A percentile compares a stretch with the other conserved stretches of the same genome.
These are phyloP conservation scores for Gambelia wislizenii DNA, from an alignment of 2,797 vertebrate genomes.

Conservation along the genomic window DNA sequence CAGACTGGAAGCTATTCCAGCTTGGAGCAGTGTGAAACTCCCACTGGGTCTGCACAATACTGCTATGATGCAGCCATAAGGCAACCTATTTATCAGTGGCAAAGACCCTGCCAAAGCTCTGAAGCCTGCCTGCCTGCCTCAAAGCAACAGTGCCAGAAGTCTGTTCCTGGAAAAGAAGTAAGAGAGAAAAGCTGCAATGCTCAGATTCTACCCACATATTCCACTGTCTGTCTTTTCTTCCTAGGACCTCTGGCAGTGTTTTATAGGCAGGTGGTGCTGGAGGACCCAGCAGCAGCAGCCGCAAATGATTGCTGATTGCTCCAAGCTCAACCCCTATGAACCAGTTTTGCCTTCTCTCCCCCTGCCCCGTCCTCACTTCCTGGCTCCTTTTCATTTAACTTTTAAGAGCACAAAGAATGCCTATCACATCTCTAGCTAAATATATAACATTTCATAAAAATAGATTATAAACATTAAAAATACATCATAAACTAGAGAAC, in stretches of 20 bases:
- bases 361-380: no score
- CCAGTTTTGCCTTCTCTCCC: background rate
- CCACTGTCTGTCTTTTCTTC: background rate
- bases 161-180: background rate
- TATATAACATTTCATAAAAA: background rate
- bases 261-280: background rate
- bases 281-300: background rate
- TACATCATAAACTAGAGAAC: background rate
- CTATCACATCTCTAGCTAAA: background rate
- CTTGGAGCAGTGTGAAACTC: constrained; percentile 6
- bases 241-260: background rate
- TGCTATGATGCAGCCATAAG: background rate
- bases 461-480: constrained; percentile 5
- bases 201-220: background rate
- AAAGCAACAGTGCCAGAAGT: background rate
- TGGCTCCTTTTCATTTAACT: background rate
- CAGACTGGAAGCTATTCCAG: background rate
- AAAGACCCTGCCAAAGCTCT: constrained; percentile 18
- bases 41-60: constrained; percentile 6
- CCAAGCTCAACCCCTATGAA: background rate
- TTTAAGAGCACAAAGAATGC: background rate
- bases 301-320: background rate
- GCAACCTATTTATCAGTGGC: constrained; percentile 25
- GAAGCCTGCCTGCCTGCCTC: background rate
- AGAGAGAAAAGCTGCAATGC: background rate